Evolutionary conservation across 2,888 invertebrate species (phyloP), one percentile per base, ranked within the genome.

Genomic region (Saturnia pavonia): DNA sequence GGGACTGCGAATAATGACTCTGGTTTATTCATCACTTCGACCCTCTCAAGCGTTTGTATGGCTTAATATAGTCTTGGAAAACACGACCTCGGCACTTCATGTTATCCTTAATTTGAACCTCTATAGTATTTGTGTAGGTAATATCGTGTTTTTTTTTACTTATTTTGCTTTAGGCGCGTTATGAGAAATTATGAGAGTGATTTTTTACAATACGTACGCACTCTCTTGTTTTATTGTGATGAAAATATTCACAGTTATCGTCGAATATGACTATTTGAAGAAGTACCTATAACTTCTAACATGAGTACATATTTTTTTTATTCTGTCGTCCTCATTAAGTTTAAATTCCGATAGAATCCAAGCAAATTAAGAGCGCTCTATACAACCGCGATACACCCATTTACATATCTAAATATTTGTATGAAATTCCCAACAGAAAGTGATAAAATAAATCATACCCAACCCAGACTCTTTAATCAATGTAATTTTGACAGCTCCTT

Each of bases 391-490:
- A 11, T 45, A 45, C 12, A 12, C 14, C 16, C 16, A 2, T 51
- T 51, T 51, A 25, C 12, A 2, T 2, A 25, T 57, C 22, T 51
- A 51, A 51, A n/a, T 57, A 25, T 25, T 57, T 25, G 22, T 57
- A 57, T 11, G 11, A 57, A 16, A 9, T 57, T 57, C 25, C 0
- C 11, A 25, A 25, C 14, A 57, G 12, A 57, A 25, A 57, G 22
- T 25, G 12, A 57, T 57, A 57, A 25, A 57, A 57, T 12, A 57
- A 25, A 25, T 25, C 25, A 25, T 25, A 57, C 25, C 11, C 57
- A 25, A 57, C 57, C 11, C 57, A 57, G 57, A 57, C 57, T 57
- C 22, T 57, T 57, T 57, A 57, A 57, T 57, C 57, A 25, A 57
- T 25, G 57, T 57, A 57, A 57, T 57, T 57, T 57, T 25, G 25